Base-by-base conservation (phyloP, 2,113 vertebrate species). In the Thalassoma bifasciatum region DNA sequence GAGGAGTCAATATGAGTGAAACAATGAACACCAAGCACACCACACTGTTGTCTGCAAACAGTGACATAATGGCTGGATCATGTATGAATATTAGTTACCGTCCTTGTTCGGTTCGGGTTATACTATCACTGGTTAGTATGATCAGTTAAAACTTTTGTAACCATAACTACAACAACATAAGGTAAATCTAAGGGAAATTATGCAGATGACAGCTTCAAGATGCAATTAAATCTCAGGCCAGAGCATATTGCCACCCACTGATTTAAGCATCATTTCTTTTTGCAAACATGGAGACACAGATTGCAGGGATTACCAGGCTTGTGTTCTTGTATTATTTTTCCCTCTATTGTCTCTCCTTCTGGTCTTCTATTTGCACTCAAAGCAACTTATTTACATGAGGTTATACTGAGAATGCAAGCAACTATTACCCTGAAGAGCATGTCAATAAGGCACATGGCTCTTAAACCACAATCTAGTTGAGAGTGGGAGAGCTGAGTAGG, bases 11-110 rank as follows among this genome's bases (percentile, higher is more conserved):
- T 44, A 58, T 34, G 50, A 51, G 73, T 60, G 75, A 67, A 81
- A 81, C 74, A 79, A 71, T 85, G 82, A 65, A 52, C 60, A 51
- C 12, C 66, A 71, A 72, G 59, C 60, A 44, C 68, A 84, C 67
- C 62, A 68, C 44, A 21, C 58, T 83, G 66, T 75, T 66, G 64
- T 77, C 58, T 76, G 53, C 71, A 72, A 61, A 84, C 67, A 71
- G 60, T 75, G 54, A 62, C 77, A 58, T 77, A 77, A 88, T 77
- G 62, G 63, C 49, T 65, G 66, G 59, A 49, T 82, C 82, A 65
- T 56, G 80, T 36, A 19, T 47, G 68, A 66, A 42, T 67, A 80
- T 87, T 86, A 70, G 79, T 75, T 72, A 49, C 59, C 69, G 40
- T 36, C 19, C 64, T 69, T 67, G 38, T 30, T 30, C n/a, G n/a